A percentile compares a stretch with the other conserved stretches of the same genome.
phyloP scores from a whole-genome alignment of 2,888 invertebrate species.

The Ormyrus labotus region DNA sequence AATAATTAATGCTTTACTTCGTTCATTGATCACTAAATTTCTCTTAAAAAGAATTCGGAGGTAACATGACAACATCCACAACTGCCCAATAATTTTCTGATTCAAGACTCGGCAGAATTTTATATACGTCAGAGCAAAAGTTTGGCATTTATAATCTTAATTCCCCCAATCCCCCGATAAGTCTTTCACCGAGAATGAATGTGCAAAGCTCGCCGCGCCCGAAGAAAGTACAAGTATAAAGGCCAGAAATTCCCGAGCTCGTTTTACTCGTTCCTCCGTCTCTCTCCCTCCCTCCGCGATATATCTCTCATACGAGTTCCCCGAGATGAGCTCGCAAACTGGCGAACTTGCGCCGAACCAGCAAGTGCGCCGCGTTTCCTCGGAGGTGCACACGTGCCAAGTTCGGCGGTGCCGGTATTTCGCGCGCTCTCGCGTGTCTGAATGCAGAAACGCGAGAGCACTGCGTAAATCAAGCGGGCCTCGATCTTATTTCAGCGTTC shows the following conservation, averaged over 20 bases:
- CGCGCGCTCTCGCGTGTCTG: background rate
- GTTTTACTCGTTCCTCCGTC: slow-evolving; percentile 14
- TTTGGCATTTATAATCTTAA: background rate
- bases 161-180: too few relatives aligned
- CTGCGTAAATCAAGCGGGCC: slow-evolving; percentile 7
- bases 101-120: too few relatives aligned
- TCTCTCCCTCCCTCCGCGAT: background rate
- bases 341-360: background rate
- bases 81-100: too few relatives aligned
- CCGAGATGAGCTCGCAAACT: slow-evolving; percentile 7
- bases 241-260: slow-evolving; percentile 23
- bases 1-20: too few relatives aligned
- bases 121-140: background rate
- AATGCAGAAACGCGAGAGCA: slow-evolving; percentile 35
- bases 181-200: too few relatives aligned
- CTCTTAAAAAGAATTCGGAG: too few relatives aligned
- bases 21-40: too few relatives aligned
- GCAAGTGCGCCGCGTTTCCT: too few relatives aligned
- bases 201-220: background rate
- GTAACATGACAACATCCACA: too few relatives aligned
- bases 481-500: slow-evolving; percentile 30
- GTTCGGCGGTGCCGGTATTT: background rate
- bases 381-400: too few relatives aligned
- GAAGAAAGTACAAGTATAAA: background rate
- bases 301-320: slow-evolving; percentile 12